Evolutionary conservation across 2,888 invertebrate genomes (phyloP).

Genomic region (Drosophila limbata): DNA sequence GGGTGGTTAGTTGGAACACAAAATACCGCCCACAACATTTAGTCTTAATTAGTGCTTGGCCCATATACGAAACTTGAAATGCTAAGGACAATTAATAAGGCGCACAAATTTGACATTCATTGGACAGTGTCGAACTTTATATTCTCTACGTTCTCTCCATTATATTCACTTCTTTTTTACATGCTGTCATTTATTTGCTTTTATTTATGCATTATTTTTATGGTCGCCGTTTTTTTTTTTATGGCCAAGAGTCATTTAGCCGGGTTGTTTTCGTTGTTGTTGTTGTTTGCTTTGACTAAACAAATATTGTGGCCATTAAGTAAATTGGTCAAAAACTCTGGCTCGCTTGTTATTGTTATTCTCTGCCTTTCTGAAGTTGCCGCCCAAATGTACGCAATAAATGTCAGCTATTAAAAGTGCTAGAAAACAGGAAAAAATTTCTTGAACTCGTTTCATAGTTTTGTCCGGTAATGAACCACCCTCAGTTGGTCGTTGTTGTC

Average conservation of each 20-base stretch:
- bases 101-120: slow-evolving; percentile 77
- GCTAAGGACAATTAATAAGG: slow-evolving; percentile 73
- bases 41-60: slow-evolving; percentile 69
- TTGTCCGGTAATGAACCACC: slow-evolving; percentile 46
- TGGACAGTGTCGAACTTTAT: slow-evolving; percentile 56
- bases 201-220: slow-evolving; percentile 80
- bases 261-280: slow-evolving; percentile 31
- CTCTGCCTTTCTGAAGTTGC: slow-evolving; percentile 19
- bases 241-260: slow-evolving; percentile 70
- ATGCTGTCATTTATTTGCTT: slow-evolving; percentile 77
- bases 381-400: slow-evolving; percentile 58
- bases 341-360: slow-evolving; percentile 48
- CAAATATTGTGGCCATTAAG: slow-evolving; percentile 80
- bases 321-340: slow-evolving; percentile 72
- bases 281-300: slow-evolving; percentile 75
- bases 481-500: slow-evolving; percentile 17
- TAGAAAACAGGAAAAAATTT: slow-evolving; percentile 40
- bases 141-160: slow-evolving; percentile 34
- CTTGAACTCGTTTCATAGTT: slow-evolving; percentile 51
- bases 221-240: slow-evolving; percentile 67
- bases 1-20: slow-evolving; percentile 39
- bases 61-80: slow-evolving; percentile 45
- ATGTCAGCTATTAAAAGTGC: slow-evolving; percentile 61
- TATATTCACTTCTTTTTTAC: slow-evolving; percentile 45
- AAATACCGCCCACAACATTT: slow-evolving; percentile 57